These are phyloP conservation scores for Herpetotheres cachinnans DNA, from an alignment of 2,113 vertebrate genomes.

Conservation along the genomic window DNA sequence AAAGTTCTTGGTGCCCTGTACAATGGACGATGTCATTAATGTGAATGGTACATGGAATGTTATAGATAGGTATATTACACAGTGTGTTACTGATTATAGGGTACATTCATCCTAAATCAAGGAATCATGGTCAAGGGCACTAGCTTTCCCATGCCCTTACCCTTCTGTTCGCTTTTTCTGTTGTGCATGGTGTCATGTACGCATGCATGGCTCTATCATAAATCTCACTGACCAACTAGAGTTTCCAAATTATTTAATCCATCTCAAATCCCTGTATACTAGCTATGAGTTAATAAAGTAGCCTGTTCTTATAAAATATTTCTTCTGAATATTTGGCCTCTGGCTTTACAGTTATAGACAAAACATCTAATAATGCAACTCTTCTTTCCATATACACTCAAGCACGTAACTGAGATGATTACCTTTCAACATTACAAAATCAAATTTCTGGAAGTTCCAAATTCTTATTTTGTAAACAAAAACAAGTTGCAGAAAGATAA, in stretches of 20 bases:
- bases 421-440: constrained; percentile 28
- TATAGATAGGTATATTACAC: not conserved
- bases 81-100: not conserved
- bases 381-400: not conserved
- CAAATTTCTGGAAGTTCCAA: constrained; percentile 34
- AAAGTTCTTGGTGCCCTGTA: not conserved
- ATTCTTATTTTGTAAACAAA: constrained; percentile 66
- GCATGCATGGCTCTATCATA: not conserved
- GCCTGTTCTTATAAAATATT: not conserved
- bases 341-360: not conserved
- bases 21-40: not conserved
- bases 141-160: not conserved
- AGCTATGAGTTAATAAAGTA: not conserved
- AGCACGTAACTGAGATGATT: constrained; percentile 18
- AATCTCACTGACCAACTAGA: not conserved
- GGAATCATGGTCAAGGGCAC: not conserved
- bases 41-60: fast-evolving
- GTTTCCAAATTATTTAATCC: not conserved
- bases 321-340: not conserved
- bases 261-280: not conserved
- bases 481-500: constrained; percentile 40
- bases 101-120: not conserved
- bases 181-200: not conserved
- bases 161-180: not conserved
- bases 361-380: not conserved